Conservation (phyloP, 2,113 vertebrate genomes). For the Maccullochella peelii region DNA sequence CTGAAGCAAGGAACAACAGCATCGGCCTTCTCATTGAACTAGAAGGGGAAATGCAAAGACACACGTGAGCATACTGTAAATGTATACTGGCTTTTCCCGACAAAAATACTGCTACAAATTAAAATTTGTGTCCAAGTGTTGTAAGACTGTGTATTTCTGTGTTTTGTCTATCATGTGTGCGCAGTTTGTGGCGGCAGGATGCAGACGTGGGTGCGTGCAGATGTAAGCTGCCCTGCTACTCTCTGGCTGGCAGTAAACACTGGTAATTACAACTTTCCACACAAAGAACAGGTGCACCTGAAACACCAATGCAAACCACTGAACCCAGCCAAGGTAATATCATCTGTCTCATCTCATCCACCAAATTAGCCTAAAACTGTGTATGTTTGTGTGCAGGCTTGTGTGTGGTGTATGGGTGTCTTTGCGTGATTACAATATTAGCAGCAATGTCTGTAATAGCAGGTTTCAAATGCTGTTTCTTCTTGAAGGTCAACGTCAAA, state of each 20-base stretch:
- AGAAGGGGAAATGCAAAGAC: slow-evolving; percentile 36
- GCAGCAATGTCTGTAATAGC: slow-evolving; percentile 48
- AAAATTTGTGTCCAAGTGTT: neutral
- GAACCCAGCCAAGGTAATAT: slow-evolving; percentile 79
- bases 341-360: slow-evolving; percentile 78
- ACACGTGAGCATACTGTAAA: neutral
- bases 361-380: slow-evolving; percentile 68
- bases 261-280: slow-evolving; percentile 80
- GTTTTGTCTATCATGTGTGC: slow-evolving; percentile 11
- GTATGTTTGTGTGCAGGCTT: slow-evolving; percentile 4
- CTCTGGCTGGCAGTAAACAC: slow-evolving; percentile 75
- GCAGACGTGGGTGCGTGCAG: slow-evolving; percentile 67
- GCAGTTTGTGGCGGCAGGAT: slow-evolving; percentile 25
- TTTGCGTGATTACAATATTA: slow-evolving; percentile 30
- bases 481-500: slow-evolving; percentile 79
- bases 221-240: slow-evolving; percentile 67
- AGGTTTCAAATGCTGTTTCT: slow-evolving; percentile 57
- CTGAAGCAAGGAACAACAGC: slow-evolving; percentile 96
- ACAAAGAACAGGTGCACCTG: slow-evolving; percentile 82
- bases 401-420: slow-evolving; percentile 7
- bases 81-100: neutral
- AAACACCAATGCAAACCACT: slow-evolving; percentile 63
- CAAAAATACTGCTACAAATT: slow-evolving; percentile 4
- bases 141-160: slow-evolving; percentile 11
- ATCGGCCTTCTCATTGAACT: slow-evolving; percentile 98